Conservation (phyloP, 2,888 invertebrate species). For the Cryptops parisi region DNA sequence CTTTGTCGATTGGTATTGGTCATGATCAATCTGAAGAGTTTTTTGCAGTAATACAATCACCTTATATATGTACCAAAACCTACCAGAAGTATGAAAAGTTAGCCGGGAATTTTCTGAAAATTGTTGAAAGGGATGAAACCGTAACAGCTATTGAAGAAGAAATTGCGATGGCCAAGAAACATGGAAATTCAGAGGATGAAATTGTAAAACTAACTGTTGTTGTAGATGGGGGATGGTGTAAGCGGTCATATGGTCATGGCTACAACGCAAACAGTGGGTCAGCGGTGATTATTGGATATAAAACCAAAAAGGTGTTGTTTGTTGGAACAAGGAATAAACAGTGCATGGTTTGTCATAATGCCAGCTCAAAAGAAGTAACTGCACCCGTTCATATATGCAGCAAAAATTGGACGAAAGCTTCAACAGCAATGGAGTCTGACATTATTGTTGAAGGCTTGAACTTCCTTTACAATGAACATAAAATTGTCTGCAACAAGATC, state of each 20-base stretch:
- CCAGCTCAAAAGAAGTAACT: neutral
- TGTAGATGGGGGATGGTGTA: conserved; percentile 4
- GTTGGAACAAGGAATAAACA: neutral
- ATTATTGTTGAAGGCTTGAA: conserved; percentile 1
- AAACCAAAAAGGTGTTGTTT: neutral
- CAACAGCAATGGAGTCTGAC: neutral
- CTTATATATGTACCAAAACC: neutral
- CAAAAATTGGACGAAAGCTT: neutral
- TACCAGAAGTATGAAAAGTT: neutral
- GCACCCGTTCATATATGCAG: neutral
- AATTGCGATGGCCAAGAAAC: neutral
- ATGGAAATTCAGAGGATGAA: too few species aligned
- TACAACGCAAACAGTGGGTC: conserved; percentile 1
- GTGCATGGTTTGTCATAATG: neutral
- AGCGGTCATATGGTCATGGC: conserved; percentile 4
- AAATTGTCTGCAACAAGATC: neutral
- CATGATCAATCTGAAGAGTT: neutral
- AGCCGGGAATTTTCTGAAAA: neutral
- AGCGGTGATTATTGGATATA: neutral
- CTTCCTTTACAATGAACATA: neutral
- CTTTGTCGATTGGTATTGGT: conserved; percentile 1
- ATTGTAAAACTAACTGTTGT: neutral
- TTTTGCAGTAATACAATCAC: neutral
- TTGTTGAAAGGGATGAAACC: neutral
- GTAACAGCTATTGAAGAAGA: neutral